phyloP scores from a whole-genome alignment of 2,888 invertebrate species.

The Aphelenchoides bicaudatus region DNA sequence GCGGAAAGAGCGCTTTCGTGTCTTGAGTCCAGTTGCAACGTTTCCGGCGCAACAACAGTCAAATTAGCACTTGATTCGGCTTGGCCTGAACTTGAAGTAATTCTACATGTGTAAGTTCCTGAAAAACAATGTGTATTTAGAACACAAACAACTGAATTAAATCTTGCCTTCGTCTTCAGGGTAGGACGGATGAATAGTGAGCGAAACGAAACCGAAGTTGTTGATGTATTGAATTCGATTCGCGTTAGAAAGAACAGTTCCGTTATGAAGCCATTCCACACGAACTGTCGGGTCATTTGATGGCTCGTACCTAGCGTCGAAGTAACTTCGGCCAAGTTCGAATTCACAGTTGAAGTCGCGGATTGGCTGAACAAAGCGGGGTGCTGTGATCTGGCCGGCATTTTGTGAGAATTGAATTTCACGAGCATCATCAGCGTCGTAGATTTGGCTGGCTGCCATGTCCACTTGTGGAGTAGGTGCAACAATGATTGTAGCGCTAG shows the following conservation, averaged over 20 bases:
- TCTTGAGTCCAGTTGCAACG: slow-evolving; percentile 72
- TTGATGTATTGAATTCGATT: slow-evolving; percentile 57
- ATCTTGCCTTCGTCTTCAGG: slow-evolving; percentile 88
- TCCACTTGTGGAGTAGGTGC: slow-evolving; percentile 32
- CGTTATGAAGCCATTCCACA: slow-evolving; percentile 61
- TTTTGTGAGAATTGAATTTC: slow-evolving; percentile 45
- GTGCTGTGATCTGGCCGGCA: slow-evolving; percentile 34
- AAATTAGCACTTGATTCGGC: slow-evolving; percentile 50
- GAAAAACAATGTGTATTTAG: slow-evolving; percentile 9
- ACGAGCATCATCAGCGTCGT: slow-evolving; percentile 57
- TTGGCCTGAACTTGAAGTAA: slow-evolving; percentile 63
- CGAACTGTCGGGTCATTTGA: slow-evolving; percentile 34
- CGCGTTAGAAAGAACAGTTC: slow-evolving; percentile 63
- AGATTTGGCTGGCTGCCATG: slow-evolving; percentile 19
- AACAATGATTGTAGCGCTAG: slow-evolving; percentile 63
- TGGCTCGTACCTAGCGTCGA: slow-evolving; percentile 75
- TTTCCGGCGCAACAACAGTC: slow-evolving; percentile 43
- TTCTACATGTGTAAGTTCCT: slow-evolving; percentile 78
- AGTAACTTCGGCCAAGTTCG: slow-evolving; percentile 79
- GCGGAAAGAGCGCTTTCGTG: slow-evolving; percentile 83
- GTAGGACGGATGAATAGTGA: slow-evolving; percentile 58
- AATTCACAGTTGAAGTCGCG: slow-evolving; percentile 51
- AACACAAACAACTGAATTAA: background rate
- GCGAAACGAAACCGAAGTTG: slow-evolving; percentile 59
- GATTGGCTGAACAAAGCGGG: slow-evolving; percentile 44